Percentiles rank a stretch among this genome's conserved stretches.
phyloP scores from a whole-genome alignment of 2,888 invertebrate species.

The Agrotis segetum region DNA sequence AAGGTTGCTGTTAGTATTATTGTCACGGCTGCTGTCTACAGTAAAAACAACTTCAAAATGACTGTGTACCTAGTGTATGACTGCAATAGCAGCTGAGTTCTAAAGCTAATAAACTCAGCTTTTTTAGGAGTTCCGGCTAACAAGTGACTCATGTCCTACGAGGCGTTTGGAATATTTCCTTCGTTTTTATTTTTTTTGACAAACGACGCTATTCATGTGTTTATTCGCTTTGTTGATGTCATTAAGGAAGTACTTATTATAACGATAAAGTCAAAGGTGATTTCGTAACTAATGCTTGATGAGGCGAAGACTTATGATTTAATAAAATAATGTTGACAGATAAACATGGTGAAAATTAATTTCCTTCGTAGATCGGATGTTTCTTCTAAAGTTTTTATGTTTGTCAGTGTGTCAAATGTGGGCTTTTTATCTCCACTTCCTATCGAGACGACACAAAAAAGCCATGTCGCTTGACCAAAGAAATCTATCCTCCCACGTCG shows the following conservation, averaged over 20 bases:
- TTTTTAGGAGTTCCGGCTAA: constrained; percentile 43
- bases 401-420: constrained; percentile 7
- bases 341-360: not conserved
- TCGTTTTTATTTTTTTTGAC: constrained; percentile 34
- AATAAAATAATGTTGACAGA: not conserved
- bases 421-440: constrained; percentile 16
- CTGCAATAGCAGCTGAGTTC: constrained; percentile 15
- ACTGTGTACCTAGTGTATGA: too few relatives aligned
- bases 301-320: constrained; percentile 13
- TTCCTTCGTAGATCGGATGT: not conserved
- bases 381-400: not conserved
- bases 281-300: not conserved
- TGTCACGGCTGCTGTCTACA: too few relatives aligned
- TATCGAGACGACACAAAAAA: constrained; percentile 32
- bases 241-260: constrained; percentile 2
- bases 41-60: too few relatives aligned
- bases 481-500: constrained; percentile 39
- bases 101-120: constrained; percentile 10
- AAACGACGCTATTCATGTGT: constrained; percentile 8
- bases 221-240: constrained; percentile 28
- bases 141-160: constrained; percentile 28
- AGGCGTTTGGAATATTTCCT: constrained; percentile 19
- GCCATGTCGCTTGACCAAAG: constrained; percentile 34
- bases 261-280: constrained; percentile 24
- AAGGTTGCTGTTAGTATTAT: too few relatives aligned